Percentiles rank a stretch among this genome's conserved stretches.
phyloP scores from a whole-genome alignment of 2,888 invertebrate species.

The Torymus aiolomorphi region DNA sequence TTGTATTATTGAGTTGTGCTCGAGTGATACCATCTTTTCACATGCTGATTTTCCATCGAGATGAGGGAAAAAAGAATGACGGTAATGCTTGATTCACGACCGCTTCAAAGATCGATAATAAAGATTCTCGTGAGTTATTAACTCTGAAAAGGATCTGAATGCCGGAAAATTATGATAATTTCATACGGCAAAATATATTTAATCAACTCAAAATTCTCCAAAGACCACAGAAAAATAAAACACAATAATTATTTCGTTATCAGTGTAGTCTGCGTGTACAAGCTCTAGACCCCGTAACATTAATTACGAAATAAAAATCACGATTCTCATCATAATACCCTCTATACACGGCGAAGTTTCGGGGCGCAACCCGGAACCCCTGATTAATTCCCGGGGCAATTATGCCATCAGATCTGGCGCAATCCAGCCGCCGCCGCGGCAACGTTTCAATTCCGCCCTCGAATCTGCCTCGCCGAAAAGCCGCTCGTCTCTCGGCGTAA shows the following conservation, averaged over 20 bases:
- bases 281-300: no score
- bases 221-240: no score
- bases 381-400: conserved; percentile 50
- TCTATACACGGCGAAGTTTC: conserved; percentile 16
- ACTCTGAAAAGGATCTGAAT: no score
- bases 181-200: no score
- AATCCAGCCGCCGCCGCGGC: neutral
- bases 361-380: conserved; percentile 34
- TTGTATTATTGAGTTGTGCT: neutral
- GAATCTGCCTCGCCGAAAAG: neutral
- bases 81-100: neutral
- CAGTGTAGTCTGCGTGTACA: no score
- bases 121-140: neutral
- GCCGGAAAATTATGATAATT: no score
- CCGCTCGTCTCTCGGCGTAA: neutral
- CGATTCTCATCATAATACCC: no score
- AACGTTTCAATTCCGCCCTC: conserved; percentile 50
- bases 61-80: no score
- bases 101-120: neutral
- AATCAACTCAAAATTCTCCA: no score
- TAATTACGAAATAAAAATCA: no score
- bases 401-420: conserved; percentile 42
- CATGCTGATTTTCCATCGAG: neutral
- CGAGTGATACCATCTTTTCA: neutral
- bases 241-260: no score